Percentiles rank a stretch among this genome's conserved stretches.
Evolutionary conservation across 2,888 invertebrate genomes (phyloP).

Genomic region (Athalia cordata): DNA sequence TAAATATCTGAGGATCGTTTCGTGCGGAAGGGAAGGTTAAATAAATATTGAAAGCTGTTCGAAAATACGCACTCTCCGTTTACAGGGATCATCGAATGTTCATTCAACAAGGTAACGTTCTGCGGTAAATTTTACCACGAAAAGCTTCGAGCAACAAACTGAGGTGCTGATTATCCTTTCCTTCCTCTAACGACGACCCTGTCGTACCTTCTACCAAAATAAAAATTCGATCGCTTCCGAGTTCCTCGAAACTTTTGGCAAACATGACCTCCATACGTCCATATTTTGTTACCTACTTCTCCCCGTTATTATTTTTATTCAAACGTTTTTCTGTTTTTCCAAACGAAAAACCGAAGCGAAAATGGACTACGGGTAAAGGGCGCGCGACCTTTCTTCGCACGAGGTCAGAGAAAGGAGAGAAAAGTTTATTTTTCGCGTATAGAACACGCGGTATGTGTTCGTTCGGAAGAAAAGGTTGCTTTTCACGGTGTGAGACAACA

Average conservation of each 20-base stretch:
- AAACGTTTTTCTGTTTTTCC: conserved; percentile 31
- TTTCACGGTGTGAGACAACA: not conserved
- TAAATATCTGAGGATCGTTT: conserved; percentile 48
- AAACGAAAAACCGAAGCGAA: not conserved
- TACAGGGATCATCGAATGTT: not conserved
- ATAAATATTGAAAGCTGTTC: conserved; percentile 18
- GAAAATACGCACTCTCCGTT: conserved; percentile 17
- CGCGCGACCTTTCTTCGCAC: conserved; percentile 17
- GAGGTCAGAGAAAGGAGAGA: not conserved
- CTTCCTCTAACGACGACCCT: too few relatives aligned
- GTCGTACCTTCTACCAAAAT: too few relatives aligned
- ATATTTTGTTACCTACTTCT: not conserved
- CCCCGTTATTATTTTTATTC: conserved; percentile 36
- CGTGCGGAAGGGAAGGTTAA: not conserved
- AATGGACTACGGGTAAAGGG: not conserved
- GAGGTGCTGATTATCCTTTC: too few relatives aligned
- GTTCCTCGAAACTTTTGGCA: not conserved
- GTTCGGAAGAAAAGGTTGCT: too few relatives aligned
- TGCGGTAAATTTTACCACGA: too few relatives aligned
- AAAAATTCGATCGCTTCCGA: too few relatives aligned
- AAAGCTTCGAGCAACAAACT: too few relatives aligned
- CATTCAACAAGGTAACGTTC: too few relatives aligned
- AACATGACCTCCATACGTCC: not conserved
- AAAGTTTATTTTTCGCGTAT: conserved; percentile 4
- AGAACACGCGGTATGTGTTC: not conserved